Conservation (phyloP, 2,888 invertebrate species). For the Augiades crinisus region DNA sequence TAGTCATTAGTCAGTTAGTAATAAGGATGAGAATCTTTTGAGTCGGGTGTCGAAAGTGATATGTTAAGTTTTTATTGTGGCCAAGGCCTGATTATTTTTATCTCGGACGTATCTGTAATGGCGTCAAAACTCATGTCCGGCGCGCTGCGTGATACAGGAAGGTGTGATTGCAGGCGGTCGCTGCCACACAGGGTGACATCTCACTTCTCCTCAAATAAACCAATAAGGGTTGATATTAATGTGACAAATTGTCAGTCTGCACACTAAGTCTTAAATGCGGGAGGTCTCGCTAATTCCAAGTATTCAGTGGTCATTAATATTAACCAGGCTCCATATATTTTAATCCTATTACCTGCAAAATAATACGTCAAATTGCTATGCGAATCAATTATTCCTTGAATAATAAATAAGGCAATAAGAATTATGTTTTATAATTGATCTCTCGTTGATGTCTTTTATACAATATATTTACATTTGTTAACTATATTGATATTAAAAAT, state of each 20-base stretch:
- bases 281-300: slow-evolving; percentile 52
- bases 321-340: slow-evolving; percentile 41
- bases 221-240: slow-evolving; percentile 54
- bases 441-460: slow-evolving; percentile 24
- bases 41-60: slow-evolving; percentile 15
- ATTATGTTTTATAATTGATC: background rate
- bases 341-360: slow-evolving; percentile 19
- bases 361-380: slow-evolving; percentile 35
- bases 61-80: slow-evolving; percentile 51
- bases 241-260: slow-evolving; percentile 55
- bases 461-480: too few relatives aligned
- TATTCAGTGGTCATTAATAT: slow-evolving; percentile 47
- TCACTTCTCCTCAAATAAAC: slow-evolving; percentile 54
- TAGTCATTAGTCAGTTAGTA: background rate
- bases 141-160: slow-evolving; percentile 75
- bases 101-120: slow-evolving; percentile 65
- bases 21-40: slow-evolving; percentile 37
- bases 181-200: slow-evolving; percentile 73
- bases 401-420: too few relatives aligned
- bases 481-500: too few relatives aligned
- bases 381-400: slow-evolving; percentile 36
- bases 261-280: slow-evolving; percentile 47
- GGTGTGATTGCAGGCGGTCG: slow-evolving; percentile 60
- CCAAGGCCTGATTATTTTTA: slow-evolving; percentile 74
- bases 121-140: slow-evolving; percentile 77